These are phyloP conservation scores for Aphis craccivora DNA, from an alignment of 1,140 invertebrate genomes.

Conservation along the genomic window DNA sequence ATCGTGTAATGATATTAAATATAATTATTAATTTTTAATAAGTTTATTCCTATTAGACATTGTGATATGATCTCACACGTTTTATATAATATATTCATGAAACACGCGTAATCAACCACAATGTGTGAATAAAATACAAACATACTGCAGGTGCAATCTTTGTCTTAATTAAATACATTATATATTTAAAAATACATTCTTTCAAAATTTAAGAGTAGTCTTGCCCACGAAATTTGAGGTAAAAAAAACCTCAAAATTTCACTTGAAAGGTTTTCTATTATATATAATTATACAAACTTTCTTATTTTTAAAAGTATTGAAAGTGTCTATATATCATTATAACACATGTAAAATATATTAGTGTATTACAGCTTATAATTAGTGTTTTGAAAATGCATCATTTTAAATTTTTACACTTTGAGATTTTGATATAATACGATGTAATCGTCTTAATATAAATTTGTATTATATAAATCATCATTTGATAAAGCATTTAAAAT, in stretches of 20 bases:
- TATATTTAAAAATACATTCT: not conserved
- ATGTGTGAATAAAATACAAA: not conserved
- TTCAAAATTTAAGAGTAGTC: not conserved
- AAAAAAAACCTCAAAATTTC: not conserved
- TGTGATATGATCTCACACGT: not conserved
- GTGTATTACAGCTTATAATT: no score
- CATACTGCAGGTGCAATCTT: not conserved
- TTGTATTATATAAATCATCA: no score
- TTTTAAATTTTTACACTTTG: no score
- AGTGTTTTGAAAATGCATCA: no score
- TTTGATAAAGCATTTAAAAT: no score
- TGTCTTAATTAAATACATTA: not conserved
- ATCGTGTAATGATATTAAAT: not conserved
- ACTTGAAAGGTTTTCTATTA: not conserved
- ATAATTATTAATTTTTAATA: not conserved
- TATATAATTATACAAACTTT: not conserved
- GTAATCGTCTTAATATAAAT: no score
- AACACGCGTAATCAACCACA: not conserved
- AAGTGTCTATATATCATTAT: not conserved
- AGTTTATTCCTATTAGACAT: not conserved
- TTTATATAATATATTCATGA: not conserved
- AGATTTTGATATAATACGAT: no score
- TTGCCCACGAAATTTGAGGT: not conserved
- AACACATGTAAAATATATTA: no score
- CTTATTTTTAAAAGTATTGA: not conserved